These are phyloP conservation scores for Magallana ariakensis DNA, from an alignment of 1,140 invertebrate species.

Conservation along the genomic window DNA sequence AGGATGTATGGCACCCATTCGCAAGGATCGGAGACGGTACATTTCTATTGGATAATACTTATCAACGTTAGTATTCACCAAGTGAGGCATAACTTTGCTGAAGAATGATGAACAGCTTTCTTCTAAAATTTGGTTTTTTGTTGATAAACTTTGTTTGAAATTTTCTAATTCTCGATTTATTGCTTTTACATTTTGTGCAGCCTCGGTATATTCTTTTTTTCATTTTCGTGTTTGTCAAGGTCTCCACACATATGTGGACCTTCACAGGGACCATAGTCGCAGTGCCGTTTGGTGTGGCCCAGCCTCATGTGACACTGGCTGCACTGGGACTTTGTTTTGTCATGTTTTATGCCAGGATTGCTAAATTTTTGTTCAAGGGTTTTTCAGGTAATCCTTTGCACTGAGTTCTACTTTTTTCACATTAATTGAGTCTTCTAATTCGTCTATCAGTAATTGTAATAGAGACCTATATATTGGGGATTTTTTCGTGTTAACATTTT, in stretches of 20 bases:
- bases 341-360: neutral
- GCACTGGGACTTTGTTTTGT: neutral
- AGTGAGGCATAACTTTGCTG: neutral
- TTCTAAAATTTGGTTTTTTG: neutral
- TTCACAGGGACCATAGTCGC: neutral
- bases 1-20: neutral
- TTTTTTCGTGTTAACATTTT: neutral
- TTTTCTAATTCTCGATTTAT: neutral
- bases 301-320: neutral
- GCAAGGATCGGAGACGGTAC: neutral
- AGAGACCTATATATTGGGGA: neutral
- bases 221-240: neutral
- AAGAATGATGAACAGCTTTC: neutral
- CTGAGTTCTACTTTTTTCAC: neutral
- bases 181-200: neutral
- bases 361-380: neutral
- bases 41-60: neutral
- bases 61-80: neutral
- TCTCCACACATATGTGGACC: neutral
- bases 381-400: neutral
- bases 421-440: neutral
- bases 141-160: slow-evolving; percentile 1
- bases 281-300: neutral
- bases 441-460: neutral
- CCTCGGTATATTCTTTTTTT: neutral